Conservation (phyloP, 2,888 invertebrate species). For the Brenthis daphne region DNA sequence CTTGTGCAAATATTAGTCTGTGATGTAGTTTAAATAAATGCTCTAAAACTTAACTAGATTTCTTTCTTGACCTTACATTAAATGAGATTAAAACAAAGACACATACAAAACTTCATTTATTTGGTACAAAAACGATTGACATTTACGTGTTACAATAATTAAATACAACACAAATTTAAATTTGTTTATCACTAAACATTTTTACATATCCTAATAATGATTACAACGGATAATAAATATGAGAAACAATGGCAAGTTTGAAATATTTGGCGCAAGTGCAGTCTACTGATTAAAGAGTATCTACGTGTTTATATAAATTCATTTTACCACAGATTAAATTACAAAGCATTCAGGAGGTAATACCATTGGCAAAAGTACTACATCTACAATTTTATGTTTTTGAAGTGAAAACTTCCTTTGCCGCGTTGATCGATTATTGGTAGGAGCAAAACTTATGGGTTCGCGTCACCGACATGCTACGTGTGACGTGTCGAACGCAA, state of each 20-base stretch:
- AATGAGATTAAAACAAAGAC: not conserved
- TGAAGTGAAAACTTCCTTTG: too few relatives aligned
- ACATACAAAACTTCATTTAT: constrained; percentile 51
- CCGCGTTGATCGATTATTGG: too few relatives aligned
- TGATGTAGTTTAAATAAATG: constrained; percentile 29
- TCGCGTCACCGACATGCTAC: too few relatives aligned
- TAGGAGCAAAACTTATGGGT: too few relatives aligned
- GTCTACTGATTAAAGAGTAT: constrained; percentile 53
- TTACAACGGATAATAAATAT: constrained; percentile 20
- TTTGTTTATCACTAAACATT: constrained; percentile 5
- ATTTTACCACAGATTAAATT: constrained; percentile 15
- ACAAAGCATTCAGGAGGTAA: constrained; percentile 13
- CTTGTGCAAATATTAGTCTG: constrained; percentile 35
- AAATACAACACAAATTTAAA: constrained; percentile 39
- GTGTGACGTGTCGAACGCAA: too few relatives aligned
- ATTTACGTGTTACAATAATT: constrained; percentile 43
- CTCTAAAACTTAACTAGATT: not conserved
- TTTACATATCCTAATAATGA: not conserved
- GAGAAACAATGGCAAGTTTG: constrained; percentile 16
- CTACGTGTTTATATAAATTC: constrained; percentile 33
- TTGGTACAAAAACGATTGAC: constrained; percentile 56
- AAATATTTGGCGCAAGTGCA: constrained; percentile 62
- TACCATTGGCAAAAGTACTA: constrained; percentile 18
- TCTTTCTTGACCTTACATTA: not conserved
- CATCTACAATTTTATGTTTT: not conserved